A percentile compares a stretch with the other conserved stretches of the same genome.
Conservation (phyloP, 2,113 vertebrate genomes). For the Lophochroa leadbeateri region DNA sequence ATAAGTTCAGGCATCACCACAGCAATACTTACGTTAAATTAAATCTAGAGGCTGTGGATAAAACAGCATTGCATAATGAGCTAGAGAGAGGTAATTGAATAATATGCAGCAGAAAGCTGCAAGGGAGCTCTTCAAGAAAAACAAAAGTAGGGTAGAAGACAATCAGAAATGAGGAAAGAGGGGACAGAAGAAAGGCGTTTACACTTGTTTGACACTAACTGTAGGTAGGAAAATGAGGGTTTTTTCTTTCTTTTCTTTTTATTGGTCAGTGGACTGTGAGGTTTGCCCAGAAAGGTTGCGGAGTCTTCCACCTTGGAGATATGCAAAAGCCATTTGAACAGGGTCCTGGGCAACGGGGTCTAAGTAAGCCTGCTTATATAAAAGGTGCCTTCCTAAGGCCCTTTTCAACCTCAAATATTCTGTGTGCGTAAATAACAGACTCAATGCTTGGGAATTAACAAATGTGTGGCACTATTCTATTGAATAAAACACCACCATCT, state of each 20-base stretch:
- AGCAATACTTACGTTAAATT: background rate
- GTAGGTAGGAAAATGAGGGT: background rate
- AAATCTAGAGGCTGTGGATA: background rate
- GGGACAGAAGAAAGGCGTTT: background rate
- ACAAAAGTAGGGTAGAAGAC: background rate
- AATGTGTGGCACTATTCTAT: background rate
- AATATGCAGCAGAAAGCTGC: background rate
- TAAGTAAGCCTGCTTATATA: background rate
- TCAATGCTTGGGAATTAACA: background rate
- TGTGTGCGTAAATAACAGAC: background rate
- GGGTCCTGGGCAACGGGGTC: background rate
- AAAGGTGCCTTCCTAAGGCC: background rate
- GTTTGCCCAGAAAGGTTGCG: background rate
- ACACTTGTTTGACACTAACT: background rate
- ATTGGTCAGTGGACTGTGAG: background rate
- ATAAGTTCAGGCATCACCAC: background rate
- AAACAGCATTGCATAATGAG: background rate
- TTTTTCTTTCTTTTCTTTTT: background rate
- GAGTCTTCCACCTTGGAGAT: background rate
- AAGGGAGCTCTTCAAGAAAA: background rate
- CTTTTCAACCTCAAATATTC: background rate
- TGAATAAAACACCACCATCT: background rate
- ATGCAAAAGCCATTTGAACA: background rate
- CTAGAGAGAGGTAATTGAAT: background rate
- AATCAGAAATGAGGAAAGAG: background rate